Base-by-base conservation (phyloP, 1,140 invertebrate genomes). In the Neodiprion pinetum region DNA sequence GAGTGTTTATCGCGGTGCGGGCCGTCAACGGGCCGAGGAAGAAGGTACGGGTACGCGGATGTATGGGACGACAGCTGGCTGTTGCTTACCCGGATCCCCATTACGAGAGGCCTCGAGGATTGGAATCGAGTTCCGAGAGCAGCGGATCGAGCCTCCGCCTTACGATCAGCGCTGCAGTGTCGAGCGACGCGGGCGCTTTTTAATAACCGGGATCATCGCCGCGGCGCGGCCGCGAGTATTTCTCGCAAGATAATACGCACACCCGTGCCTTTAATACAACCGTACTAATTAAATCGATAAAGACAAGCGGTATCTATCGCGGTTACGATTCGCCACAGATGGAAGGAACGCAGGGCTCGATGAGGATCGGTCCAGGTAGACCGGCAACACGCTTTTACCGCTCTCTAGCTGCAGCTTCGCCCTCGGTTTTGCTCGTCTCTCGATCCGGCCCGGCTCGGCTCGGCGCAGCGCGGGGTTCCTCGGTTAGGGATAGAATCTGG, bases 371-470 rank as follows among this genome's bases (percentile, higher is more conserved):
- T 84, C 82, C 77, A 82, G 83, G 81, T 78, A 85, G 81, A 82
- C 82, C 85, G 53, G 81, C 85, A 86, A 86, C 85, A 87, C 81
- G 79, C 80, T 85, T 84, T 86, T 82, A 83, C 83, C 82, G 80
- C 53, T 61, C 53, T 61, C 53, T 61, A 61, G 53, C 53, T 40
- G 5, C 28, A 61, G 53, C 53, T 61, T 61, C n/a, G 53, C 53
- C 53, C n/a, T 61, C 53, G 53, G 53, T 61, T 61, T 61, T 61
- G 53, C 53, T 61, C 53, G 53, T 8, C 53, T 61, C 53, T 61
- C 11, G 53, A 5, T 40, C 1, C 53, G 53, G 11, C 49, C 71
- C 65, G 70, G 67, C 40, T n/a, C 53, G 17, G 12, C 17, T 66
- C 66, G 11, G 65, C 69, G 21, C 28, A 47, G 12, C 14, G 69